Percentiles rank a stretch among this genome's conserved stretches.
These are phyloP conservation scores for Phylloscopus whistleri DNA, from an alignment of 2,113 vertebrate species.

Conservation along the genomic window DNA sequence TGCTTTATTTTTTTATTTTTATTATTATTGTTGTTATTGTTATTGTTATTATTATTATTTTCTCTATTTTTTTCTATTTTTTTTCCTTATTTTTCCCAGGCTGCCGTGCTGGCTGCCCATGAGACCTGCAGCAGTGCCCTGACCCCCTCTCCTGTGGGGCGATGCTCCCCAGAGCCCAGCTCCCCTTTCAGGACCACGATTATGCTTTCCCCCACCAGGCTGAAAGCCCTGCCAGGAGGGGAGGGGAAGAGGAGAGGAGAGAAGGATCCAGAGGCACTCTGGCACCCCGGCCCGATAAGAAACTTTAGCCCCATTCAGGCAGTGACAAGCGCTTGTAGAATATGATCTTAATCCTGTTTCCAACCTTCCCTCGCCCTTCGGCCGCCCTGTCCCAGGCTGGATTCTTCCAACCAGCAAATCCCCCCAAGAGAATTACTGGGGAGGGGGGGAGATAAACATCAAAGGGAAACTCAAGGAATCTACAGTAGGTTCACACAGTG, in stretches of 20 bases:
- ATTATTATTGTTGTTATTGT: no score
- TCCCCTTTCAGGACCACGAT: slow-evolving; percentile 72
- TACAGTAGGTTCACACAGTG: slow-evolving; percentile 73
- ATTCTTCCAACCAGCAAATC: slow-evolving; percentile 88
- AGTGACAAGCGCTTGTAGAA: slow-evolving; percentile 89
- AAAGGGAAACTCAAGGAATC: slow-evolving; percentile 83
- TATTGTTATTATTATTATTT: background rate
- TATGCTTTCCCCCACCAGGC: slow-evolving; percentile 49
- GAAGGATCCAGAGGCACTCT: slow-evolving; percentile 76
- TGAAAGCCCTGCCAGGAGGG: slow-evolving; percentile 77
- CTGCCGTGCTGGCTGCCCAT: background rate
- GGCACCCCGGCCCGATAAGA: slow-evolving; percentile 75
- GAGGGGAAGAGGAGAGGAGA: slow-evolving; percentile 38
- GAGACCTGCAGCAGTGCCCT: background rate
- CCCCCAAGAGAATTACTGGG: slow-evolving; percentile 80
- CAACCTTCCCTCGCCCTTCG: slow-evolving; percentile 83
- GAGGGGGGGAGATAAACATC: slow-evolving; percentile 83
- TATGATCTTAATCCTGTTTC: slow-evolving; percentile 95
- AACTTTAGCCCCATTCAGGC: slow-evolving; percentile 82
- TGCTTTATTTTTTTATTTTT: no score
- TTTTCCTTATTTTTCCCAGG: background rate
- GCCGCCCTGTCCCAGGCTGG: slow-evolving; percentile 80
- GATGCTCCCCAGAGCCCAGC: slow-evolving; percentile 62
- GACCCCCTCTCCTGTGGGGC: background rate
- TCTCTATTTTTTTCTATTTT: fast-evolving